Evolutionary conservation across 2,888 invertebrate species (phyloP), one percentile per base, ranked within the genome.

Genomic region (Palloptera scutellata): DNA sequence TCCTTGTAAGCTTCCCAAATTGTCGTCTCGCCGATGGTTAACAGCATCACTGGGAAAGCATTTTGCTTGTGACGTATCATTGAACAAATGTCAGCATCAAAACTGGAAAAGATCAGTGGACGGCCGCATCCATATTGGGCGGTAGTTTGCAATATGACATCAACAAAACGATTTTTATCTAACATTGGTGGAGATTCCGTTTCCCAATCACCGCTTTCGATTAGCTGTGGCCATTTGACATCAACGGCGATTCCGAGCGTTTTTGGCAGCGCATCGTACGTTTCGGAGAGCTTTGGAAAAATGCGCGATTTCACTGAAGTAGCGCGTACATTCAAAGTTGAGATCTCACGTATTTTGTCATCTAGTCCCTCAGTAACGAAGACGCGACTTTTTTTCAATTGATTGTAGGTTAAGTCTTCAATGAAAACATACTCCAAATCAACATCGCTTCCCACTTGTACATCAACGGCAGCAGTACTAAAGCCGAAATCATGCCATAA

Each of bases 31-130:
- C 83, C 83, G 9, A 75, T 73, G 17, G 75, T 81, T 72, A 98
- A 87, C 81, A 98, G 96, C 87, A 98, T 90, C 1, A 97, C 94
- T 0, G 98, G 98, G 84, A 96, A 98, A 77, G 92, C 92, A 84
- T 97, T 97, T 86, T 99, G 99, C 82, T 99, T 99, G 72, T 93
- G 85, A 4, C 94, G 89, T 70, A 98, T 88, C 94, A 97, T 93
- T 2, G 93, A 90, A 83, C 97, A 98, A 72, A 97, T 92, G 81
- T 98, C 97, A 0, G 98, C 96, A 86, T 97, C 95, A 84, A 98
- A 98, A 76, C 94, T 95, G 0, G 96, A 94, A 79, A 98, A 93
- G 61, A 98, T 91, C 61, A 99, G 91, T 65, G 94, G 91, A 40
- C 98, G 89, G 1, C 90, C 87, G 2, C 91, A 92, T 1, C 92